phyloP scores from a whole-genome alignment of 2,888 invertebrate species.

The Thymelicus acteon region DNA sequence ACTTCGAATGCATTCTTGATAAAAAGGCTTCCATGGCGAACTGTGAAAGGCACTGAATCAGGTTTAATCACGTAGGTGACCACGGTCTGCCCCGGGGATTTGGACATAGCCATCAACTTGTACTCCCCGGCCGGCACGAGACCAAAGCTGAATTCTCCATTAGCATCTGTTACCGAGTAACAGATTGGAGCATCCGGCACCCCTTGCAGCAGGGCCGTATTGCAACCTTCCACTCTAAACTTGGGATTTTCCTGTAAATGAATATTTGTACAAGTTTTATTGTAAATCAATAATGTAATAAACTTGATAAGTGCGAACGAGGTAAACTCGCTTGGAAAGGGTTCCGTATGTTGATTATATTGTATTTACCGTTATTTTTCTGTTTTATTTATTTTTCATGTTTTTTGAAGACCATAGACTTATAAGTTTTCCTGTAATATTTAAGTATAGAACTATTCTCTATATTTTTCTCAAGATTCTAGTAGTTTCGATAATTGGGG shows the following conservation, averaged over 20 bases:
- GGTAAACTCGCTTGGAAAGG: too few relatives aligned
- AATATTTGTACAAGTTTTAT: too few relatives aligned
- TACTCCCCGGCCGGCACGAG: slow-evolving; percentile 93
- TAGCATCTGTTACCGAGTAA: slow-evolving; percentile 87
- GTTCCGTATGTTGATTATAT: too few relatives aligned
- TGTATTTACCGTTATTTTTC: too few relatives aligned
- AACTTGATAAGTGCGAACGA: too few relatives aligned
- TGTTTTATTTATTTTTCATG: too few relatives aligned
- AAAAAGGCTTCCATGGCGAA: slow-evolving; percentile 87
- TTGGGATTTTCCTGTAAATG: slow-evolving; percentile 68
- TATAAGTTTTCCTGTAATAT: too few relatives aligned
- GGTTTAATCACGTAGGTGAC: slow-evolving; percentile 93
- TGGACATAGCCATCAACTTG: slow-evolving; percentile 86
- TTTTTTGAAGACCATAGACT: too few relatives aligned
- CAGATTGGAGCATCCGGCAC: slow-evolving; percentile 88
- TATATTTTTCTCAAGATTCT: too few relatives aligned
- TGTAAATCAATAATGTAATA: too few relatives aligned
- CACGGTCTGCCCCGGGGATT: slow-evolving; percentile 78
- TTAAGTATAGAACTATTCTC: too few relatives aligned
- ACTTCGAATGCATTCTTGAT: slow-evolving; percentile 89
- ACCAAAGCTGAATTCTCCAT: slow-evolving; percentile 92
- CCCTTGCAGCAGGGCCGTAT: slow-evolving; percentile 83
- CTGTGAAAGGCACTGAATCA: slow-evolving; percentile 87
- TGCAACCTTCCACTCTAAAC: slow-evolving; percentile 84
- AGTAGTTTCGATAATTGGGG: too few relatives aligned